Conservation (phyloP, 1,140 invertebrate genomes). For the Andricus grossulariae region DNA sequence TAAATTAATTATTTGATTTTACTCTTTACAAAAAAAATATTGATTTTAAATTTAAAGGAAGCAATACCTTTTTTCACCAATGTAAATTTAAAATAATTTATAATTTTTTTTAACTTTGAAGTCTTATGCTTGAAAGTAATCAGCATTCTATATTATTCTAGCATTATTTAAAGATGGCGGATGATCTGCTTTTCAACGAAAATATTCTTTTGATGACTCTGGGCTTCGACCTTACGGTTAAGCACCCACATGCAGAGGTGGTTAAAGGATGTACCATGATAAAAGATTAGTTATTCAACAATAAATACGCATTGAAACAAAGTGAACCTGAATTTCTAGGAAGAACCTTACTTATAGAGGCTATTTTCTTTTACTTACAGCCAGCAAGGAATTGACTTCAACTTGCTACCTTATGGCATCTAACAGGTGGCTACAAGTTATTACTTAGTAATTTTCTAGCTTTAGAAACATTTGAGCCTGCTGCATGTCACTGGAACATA, state of each 20-base stretch:
- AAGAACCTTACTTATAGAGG: not conserved
- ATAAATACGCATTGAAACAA: not conserved
- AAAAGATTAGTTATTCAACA: slow-evolving; percentile 81
- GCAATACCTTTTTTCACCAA: no score
- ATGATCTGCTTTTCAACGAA: slow-evolving; percentile 94
- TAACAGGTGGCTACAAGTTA: slow-evolving; percentile 81
- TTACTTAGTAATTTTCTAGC: not conserved
- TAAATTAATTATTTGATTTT: no score
- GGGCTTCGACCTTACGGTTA: slow-evolving; percentile 93
- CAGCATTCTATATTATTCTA: slow-evolving; percentile 41
- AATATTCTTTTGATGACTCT: slow-evolving; percentile 94
- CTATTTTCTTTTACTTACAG: slow-evolving; percentile 74
- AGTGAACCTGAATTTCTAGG: not conserved
- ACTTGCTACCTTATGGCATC: slow-evolving; percentile 96
- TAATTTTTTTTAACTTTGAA: no score
- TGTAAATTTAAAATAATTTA: no score
- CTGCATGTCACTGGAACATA: not conserved
- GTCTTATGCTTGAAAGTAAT: no score
- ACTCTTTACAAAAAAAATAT: no score
- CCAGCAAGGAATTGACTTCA: slow-evolving; percentile 92
- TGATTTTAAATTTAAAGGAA: no score
- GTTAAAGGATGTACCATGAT: slow-evolving; percentile 93
- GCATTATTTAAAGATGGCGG: slow-evolving; percentile 78
- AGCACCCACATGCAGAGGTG: slow-evolving; percentile 95
- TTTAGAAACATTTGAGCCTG: not conserved